Base-by-base conservation (phyloP, 2,797 vertebrate species). In the Ctenopoma kingsleyae region DNA sequence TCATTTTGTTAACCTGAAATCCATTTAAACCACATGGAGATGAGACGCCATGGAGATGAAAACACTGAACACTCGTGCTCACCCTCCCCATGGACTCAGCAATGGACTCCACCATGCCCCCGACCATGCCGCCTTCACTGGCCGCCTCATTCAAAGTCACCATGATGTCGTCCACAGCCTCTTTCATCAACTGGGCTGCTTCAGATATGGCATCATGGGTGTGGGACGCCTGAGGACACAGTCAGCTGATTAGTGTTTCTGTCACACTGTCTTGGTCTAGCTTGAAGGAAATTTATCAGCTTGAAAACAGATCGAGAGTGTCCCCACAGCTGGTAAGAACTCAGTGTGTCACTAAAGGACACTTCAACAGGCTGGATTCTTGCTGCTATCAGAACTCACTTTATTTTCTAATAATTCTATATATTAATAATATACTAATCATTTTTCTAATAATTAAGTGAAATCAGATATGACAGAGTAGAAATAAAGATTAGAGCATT, bases 141-240 rank as follows among this genome's bases (percentile, higher is more conserved):
- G 98, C 98, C 0, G 98, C 98, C 87, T 99, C 98, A 0, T 98
- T 99, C 85, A 99, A 83, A 0, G 98, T 99, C 87, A 98, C 96
- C 98, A 99, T 98, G 76, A 99, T 96, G 89, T 99, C 98, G 10
- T 99, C 98, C 44, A 99, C 98, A 0, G 98, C 98, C 85, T 99
- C 98, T 84, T 97, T 98, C 98, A 99, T 99, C 78, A 99, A 92
- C 84, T 98, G 98, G 1, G 97, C 92, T 0, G 98, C 98, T 85
- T 99, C 98, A 0, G 96, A 95, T 78, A 99, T 98, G 64, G 98
- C 98, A 47, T 98, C 97, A 0, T 98, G 98, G 6, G 98, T 99
- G 83, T 99, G 98, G 17, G 94, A 95, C 0, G 98, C 97, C 98
- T 98, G 67, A 30, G 68, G 77, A 83, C 48, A 76, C 36, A 76